Conservation (phyloP, 2,113 vertebrate species). For the Sphyrna mokarran region DNA sequence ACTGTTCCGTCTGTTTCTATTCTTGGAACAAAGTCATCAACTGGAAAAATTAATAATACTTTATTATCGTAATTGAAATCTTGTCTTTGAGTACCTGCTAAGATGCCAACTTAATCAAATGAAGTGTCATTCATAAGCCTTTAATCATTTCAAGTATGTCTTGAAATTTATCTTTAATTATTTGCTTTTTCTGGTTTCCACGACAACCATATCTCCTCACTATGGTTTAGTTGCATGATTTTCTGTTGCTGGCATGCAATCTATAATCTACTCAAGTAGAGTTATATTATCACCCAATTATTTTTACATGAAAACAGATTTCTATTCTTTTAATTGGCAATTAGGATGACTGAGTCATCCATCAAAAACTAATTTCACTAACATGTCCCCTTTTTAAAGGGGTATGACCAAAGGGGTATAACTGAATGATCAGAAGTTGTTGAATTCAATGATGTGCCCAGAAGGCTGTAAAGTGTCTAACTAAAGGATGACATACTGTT, state of each 20-base stretch:
- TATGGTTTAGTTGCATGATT: not conserved
- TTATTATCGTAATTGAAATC: not conserved
- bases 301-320: not conserved
- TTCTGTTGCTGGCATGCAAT: not conserved
- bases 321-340: not conserved
- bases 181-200: not conserved
- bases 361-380: not conserved
- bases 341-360: not conserved
- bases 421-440: too few species aligned
- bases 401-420: not conserved
- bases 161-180: not conserved
- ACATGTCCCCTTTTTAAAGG: not conserved
- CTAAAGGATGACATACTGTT: not conserved
- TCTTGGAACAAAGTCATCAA: not conserved
- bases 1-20: not conserved
- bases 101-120: constrained; percentile 4
- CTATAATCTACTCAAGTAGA: not conserved
- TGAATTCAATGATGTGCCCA: too few species aligned
- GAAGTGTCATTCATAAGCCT: not conserved
- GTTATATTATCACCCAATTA: not conserved
- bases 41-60: not conserved
- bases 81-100: not conserved
- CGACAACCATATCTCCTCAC: not conserved
- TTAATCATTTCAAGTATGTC: not conserved
- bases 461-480: not conserved